A percentile compares a stretch with the other conserved stretches of the same genome.
Conservation (phyloP, 2,113 vertebrate genomes). For the Beaufortia kweichowensis region DNA sequence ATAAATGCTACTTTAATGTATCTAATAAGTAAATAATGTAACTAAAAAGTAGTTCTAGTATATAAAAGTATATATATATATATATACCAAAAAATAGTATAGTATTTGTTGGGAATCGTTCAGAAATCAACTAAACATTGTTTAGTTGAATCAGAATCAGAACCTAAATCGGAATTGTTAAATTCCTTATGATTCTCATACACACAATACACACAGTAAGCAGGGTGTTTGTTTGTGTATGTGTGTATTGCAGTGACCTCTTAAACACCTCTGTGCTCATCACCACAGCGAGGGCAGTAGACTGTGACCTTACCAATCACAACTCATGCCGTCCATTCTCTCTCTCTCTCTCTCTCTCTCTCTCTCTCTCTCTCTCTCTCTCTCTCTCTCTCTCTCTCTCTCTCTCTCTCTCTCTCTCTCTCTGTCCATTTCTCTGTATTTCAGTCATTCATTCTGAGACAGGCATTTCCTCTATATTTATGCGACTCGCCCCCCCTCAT, state of each 20-base stretch:
- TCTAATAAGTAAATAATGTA: too few relatives aligned
- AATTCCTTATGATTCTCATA: not conserved
- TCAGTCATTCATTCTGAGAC: slow-evolving; percentile 64
- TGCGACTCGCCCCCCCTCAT: slow-evolving; percentile 33
- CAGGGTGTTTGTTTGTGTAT: slow-evolving; percentile 56
- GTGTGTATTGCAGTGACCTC: slow-evolving; percentile 70
- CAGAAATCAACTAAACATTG: not conserved
- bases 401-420: slow-evolving; percentile 66
- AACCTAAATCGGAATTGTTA: not conserved
- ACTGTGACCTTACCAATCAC: slow-evolving; percentile 80
- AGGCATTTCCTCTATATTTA: slow-evolving; percentile 65
- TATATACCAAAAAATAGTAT: too few relatives aligned
- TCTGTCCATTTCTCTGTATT: slow-evolving; percentile 75
- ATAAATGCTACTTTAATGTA: too few relatives aligned
- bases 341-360: slow-evolving; percentile 23
- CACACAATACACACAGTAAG: not conserved
- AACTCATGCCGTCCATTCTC: slow-evolving; percentile 66
- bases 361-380: slow-evolving; percentile 3
- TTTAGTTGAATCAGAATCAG: too few relatives aligned
- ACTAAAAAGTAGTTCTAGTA: too few relatives aligned
- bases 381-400: slow-evolving; percentile 63
- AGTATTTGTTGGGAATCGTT: too few relatives aligned
- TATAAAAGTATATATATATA: too few relatives aligned
- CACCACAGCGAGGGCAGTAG: slow-evolving; percentile 75
- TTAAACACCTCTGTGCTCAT: slow-evolving; percentile 77